Conservation (phyloP, 2,888 invertebrate genomes). For the Orgyia antiqua region DNA sequence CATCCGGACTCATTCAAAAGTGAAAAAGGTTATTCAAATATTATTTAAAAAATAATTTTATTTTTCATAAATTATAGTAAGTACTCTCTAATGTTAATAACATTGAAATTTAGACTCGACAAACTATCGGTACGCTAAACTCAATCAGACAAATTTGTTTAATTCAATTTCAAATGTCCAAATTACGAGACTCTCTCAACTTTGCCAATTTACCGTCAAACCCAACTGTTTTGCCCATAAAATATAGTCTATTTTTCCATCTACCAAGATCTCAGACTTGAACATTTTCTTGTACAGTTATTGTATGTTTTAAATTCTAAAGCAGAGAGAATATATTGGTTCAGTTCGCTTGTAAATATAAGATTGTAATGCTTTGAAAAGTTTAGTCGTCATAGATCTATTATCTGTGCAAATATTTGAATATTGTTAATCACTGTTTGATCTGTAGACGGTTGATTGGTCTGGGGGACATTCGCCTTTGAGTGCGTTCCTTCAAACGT, state of each 20-base stretch:
- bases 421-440: conserved; percentile 23
- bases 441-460: conserved; percentile 15
- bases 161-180: conserved; percentile 12
- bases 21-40: too few species aligned
- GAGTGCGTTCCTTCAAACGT: conserved; percentile 1
- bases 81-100: too few species aligned
- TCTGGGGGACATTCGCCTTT: conserved; percentile 5
- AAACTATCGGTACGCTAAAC: conserved; percentile 8
- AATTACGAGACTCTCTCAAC: too few species aligned
- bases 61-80: too few species aligned
- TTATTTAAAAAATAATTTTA: too few species aligned
- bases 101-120: too few species aligned
- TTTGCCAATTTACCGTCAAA: too few species aligned
- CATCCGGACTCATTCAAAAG: too few species aligned
- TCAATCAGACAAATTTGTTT: conserved; percentile 15
- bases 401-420: conserved; percentile 21
- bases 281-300: neutral
- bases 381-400: conserved; percentile 17
- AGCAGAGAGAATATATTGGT: conserved; percentile 4
- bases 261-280: neutral
- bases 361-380: conserved; percentile 12
- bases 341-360: neutral
- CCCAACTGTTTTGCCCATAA: too few species aligned
- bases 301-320: neutral
- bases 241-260: conserved; percentile 1